These are phyloP conservation scores for Premnoplex brunnescens DNA, from an alignment of 2,797 vertebrate species.

Conservation along the genomic window DNA sequence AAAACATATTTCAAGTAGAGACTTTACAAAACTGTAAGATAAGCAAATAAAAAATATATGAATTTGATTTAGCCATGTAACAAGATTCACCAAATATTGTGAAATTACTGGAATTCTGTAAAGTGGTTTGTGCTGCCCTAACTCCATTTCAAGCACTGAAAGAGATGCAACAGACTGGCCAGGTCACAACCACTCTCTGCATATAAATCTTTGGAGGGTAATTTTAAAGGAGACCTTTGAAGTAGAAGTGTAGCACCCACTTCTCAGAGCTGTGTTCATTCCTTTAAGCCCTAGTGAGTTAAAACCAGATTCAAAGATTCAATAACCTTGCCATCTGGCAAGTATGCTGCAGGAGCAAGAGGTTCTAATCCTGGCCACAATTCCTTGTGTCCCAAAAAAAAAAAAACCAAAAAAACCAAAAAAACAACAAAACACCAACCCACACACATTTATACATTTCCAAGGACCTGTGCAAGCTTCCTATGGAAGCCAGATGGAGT, in stretches of 20 bases:
- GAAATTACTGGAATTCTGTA: not conserved
- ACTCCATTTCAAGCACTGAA: not conserved
- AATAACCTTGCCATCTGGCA: constrained; percentile 55
- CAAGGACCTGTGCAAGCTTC: constrained; percentile 9
- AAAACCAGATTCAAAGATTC: constrained; percentile 57
- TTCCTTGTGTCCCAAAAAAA: not conserved
- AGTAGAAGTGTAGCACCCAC: not conserved
- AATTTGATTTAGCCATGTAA: not conserved
- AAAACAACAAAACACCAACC: not conserved
- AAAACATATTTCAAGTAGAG: not conserved
- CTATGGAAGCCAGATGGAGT: constrained; percentile 61
- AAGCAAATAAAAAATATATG: not conserved
- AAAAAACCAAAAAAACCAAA: not conserved
- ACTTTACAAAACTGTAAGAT: not conserved
- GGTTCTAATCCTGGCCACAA: constrained; percentile 43
- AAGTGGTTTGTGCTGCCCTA: not conserved
- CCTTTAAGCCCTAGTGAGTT: constrained; percentile 31
- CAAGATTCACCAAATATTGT: not conserved
- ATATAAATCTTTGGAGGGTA: not conserved
- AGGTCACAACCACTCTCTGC: not conserved
- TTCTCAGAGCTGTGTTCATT: not conserved
- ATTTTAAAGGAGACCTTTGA: constrained; percentile 41
- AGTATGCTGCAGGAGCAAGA: constrained; percentile 33
- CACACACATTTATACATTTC: constrained; percentile 5
- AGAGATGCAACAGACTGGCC: not conserved